These are phyloP conservation scores for Sebastes minor DNA, from an alignment of 2,797 vertebrate genomes.

Conservation along the genomic window DNA sequence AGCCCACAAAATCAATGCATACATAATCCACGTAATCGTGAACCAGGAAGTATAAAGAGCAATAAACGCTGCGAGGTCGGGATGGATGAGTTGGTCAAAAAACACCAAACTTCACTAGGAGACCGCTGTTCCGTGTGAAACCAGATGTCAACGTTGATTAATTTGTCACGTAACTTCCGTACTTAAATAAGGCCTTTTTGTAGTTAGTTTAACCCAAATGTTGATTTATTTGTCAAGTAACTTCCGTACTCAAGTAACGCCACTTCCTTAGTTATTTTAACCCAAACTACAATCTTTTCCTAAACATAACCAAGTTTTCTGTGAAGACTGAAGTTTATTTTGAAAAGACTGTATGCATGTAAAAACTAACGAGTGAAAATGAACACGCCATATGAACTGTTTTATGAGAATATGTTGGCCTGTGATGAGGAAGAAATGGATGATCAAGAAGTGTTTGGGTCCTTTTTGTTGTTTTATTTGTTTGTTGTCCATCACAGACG, in stretches of 20 bases:
- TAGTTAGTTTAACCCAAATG: no score
- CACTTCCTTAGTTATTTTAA: neutral
- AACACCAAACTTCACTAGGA: neutral
- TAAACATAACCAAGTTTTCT: no score
- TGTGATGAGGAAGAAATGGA: neutral
- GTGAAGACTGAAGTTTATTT: no score
- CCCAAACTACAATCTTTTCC: no score
- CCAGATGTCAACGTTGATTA: neutral
- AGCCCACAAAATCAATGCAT: neutral
- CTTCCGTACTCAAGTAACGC: rapidly evolving
- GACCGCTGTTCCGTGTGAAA: neutral
- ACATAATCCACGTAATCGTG: neutral
- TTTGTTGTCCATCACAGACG: neutral
- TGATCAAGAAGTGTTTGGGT: neutral
- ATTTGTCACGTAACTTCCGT: neutral
- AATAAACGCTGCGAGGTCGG: neutral
- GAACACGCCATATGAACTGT: rapidly evolving
- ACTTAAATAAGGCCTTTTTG: no score
- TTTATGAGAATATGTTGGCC: neutral
- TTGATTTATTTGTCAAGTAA: no score
- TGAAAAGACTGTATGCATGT: no score
- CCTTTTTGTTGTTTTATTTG: neutral
- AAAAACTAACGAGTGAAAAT: neutral
- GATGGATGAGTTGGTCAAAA: neutral
- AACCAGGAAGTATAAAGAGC: neutral